Evolutionary conservation across 2,888 invertebrate species (phyloP), one percentile per base, ranked within the genome.

Genomic region (Capitulum mitella): DNA sequence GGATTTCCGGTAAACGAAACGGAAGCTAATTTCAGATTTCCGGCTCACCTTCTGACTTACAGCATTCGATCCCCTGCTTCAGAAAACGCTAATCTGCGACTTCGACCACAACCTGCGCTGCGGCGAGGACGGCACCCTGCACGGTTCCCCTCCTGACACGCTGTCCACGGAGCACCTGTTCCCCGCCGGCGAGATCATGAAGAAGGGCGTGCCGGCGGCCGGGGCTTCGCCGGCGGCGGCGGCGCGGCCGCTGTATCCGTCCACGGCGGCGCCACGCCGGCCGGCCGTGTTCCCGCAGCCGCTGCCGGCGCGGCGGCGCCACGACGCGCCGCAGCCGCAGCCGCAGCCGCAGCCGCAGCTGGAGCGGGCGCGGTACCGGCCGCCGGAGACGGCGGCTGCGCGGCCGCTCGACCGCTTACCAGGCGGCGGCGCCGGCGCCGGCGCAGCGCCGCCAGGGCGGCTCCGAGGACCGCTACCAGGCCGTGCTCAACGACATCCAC

Each of bases 131-230:
- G 70, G 70, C 40, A 29, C 26, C 8, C 40, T 70, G 70, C 40
- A 70, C 26, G 5, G 26, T 8, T 22, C 26, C 1, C 70, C 37
- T 3, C 10, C 22, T 2, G 70, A 26, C 70, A 70, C 70, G 37
- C 70, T 40, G 26, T 40, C 37, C 70, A 70, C 40, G 10, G 70
- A 70, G 70, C 70, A 70, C 70, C 40, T 70, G 37, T 70, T 70
- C 26, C 70, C 70, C 10, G 70, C 70, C 22, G 70, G 70, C 37
- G 70, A 70, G 37, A 70, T 70, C 70, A 70, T 70, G 70, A 70
- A 70, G 70, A 70, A 37, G 70, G 70, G 70, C 10, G 70, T 70
- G 26, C 26, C 70, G 16, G 26, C 37, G 37, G 16, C 58, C 58
- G 29, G 58, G 6, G 58, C 43, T 5, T 43, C 43, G 6, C 43